Evolutionary conservation across 2,797 vertebrate species (phyloP), one percentile per base, ranked within the genome.

Genomic region (Notamacropus eugenii): DNA sequence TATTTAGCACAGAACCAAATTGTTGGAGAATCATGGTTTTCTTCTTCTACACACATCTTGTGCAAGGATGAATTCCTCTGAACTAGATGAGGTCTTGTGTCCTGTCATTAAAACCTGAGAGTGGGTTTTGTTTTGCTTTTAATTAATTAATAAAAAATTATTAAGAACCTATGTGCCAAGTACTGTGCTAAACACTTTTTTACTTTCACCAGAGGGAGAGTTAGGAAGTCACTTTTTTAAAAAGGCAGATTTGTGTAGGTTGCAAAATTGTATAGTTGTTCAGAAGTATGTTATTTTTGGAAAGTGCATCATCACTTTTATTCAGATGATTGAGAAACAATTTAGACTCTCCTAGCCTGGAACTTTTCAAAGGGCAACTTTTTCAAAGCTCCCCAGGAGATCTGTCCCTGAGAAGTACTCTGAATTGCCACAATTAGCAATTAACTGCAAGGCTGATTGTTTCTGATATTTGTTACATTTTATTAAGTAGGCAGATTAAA

Each of bases 241-340:
- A 96, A 93, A 95, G 97, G 91, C 50, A 97, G 92, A 96, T 96
- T 98, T 5, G 58, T 97, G 95, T 98, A 94, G 96, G 97, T 97
- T 97, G 95, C 96, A 98, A 98, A 97, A 97, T 96, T 97, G 62
- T n/a, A 54, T 95, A 96, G 95, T 96, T 97, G 62, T 97, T 97
- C 93, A 96, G 93, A 96, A 92, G 8, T 67, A 29, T 0, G 55
- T 54, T 97, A 96, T 98, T 98, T 98, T 97, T 96, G 92, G 50
- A 92, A 40, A 27, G 74, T 5, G 4, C 31, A 55, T 90, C 94
- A 24, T 19, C 54, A 5, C 92, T 94, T 96, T 95, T 29, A 94
- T 92, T 90, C 82, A 91, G 92, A 93, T 94, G 27, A 62, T 57
- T 91, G 90, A 94, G 40, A 94, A 92, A 62, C 59, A 96, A 91